phyloP scores from a whole-genome alignment of 1,140 invertebrate genomes.

The Lethrus apterus region DNA sequence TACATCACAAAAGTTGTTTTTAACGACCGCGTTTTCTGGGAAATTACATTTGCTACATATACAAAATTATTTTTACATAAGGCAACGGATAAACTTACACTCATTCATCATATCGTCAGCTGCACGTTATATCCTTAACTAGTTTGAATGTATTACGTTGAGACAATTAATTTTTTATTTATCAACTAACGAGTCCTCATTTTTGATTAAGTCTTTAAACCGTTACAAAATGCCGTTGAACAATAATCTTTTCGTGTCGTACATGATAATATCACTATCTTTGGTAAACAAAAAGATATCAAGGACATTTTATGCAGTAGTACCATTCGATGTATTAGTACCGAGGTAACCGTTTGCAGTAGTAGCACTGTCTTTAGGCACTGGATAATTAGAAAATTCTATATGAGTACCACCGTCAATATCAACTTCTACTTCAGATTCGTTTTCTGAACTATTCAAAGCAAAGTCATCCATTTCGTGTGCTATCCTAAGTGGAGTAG shows the following conservation, averaged over 20 bases:
- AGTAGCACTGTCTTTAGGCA: constrained; percentile 21
- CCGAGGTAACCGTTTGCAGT: constrained; percentile 39
- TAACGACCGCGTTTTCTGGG: constrained; percentile 10
- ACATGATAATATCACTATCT: constrained; percentile 8
- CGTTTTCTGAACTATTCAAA: constrained; percentile 20
- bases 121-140: neutral
- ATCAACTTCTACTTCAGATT: constrained; percentile 24
- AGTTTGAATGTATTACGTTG: no score
- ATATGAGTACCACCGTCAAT: constrained; percentile 25
- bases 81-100: constrained; percentile 24
- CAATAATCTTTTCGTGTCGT: neutral
- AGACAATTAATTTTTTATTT: constrained; percentile 5
- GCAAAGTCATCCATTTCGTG: constrained; percentile 24
- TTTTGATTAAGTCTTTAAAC: neutral
- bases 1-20: constrained; percentile 8
- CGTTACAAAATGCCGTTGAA: neutral
- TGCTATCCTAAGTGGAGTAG: constrained; percentile 27
- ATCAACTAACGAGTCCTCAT: neutral
- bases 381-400: constrained; percentile 33
- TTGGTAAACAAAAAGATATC: constrained; percentile 7
- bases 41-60: constrained; percentile 17
- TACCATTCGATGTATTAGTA: constrained; percentile 33
- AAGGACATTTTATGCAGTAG: constrained; percentile 25
- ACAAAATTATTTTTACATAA: constrained; percentile 26
- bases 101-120: constrained; percentile 13